Base-by-base conservation (phyloP, 1,140 invertebrate species). In the Nilaparvata lugens region DNA sequence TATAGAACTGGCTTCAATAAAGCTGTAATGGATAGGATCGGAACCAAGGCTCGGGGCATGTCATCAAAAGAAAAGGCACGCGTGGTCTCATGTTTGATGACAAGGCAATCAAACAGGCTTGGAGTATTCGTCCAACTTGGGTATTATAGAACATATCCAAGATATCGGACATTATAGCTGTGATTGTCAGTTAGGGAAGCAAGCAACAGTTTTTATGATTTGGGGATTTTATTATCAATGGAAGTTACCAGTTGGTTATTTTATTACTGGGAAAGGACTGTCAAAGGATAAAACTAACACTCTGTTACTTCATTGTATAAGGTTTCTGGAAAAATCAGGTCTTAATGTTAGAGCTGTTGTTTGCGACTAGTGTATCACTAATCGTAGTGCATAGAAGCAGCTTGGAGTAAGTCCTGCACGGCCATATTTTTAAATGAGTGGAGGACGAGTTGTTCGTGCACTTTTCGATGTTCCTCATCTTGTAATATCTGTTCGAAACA, bases 31-130 rank as follows among this genome's bases (percentile, higher is more conserved):
- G 52, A 53, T 2, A 53, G 23, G 13, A 4, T 53, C 14, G 28
- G 19, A 53, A 24, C 28, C 13, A 53, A 53, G 28, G 16, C 52
- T 16, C 4, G 4, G 5, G 13, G 16, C 52, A 53, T 53, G 52
- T 24, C 16, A 18, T 28, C 28, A 28, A 9, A 28, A 28, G 28
- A 28, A 28, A 28, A 28, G 28, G 28, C 28, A 28, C 9, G 52
- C 9, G 52, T 24, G n/a, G 2, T 53, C 21, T 53, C 21, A 18
- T 53, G 52, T 53, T 53, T 53, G 52, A 53, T 53, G 52, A 18
- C 23, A 53, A 7, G 52, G 52, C 52, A 2, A 53, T 53, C 13
- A 53, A 19, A 24, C 16, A 18, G 28, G 28, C 28, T 28, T 28
- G 9, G 28, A 28, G 9, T 28, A 28, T 28, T 28, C 28, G 9